phyloP scores from a whole-genome alignment of 2,113 vertebrate species.

The Lepisosteus oculatus region DNA sequence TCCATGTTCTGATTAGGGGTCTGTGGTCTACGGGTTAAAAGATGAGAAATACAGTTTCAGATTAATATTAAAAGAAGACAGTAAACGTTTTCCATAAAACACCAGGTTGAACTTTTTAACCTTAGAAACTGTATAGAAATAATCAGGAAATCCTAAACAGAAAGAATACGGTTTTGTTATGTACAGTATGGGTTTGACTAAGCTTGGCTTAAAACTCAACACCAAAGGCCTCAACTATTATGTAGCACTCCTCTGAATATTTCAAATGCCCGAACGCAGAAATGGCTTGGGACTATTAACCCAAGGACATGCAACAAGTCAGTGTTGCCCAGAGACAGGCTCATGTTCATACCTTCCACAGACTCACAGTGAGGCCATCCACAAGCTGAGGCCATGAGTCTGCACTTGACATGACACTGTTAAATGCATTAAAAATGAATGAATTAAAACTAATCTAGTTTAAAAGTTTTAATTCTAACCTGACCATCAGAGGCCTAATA shows the following conservation, averaged over 20 bases:
- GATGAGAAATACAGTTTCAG: no score
- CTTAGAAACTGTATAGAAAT: no score
- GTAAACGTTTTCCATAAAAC: no score
- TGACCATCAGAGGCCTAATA: no score
- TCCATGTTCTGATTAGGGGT: no score
- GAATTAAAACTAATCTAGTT: no score
- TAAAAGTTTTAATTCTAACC: no score
- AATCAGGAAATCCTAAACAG: no score
- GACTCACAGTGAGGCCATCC: slow-evolving; percentile 19
- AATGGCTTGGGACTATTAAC: slow-evolving; percentile 35
- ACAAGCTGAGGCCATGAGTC: slow-evolving; percentile 37
- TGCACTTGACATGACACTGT: slow-evolving; percentile 50
- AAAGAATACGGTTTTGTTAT: neutral
- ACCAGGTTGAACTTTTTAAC: no score
- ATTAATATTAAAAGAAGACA: no score
- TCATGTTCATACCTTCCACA: slow-evolving; percentile 40
- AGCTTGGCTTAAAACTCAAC: neutral
- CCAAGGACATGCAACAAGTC: slow-evolving; percentile 41
- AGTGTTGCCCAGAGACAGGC: slow-evolving; percentile 53
- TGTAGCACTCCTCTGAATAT: slow-evolving; percentile 23
- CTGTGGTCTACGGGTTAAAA: no score
- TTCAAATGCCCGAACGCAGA: slow-evolving; percentile 10
- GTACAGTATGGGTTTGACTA: neutral
- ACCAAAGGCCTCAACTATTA: neutral
- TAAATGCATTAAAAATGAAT: no score